Evolutionary conservation across 2,113 vertebrate species (phyloP).

Genomic region (Gambusia holbrooki): DNA sequence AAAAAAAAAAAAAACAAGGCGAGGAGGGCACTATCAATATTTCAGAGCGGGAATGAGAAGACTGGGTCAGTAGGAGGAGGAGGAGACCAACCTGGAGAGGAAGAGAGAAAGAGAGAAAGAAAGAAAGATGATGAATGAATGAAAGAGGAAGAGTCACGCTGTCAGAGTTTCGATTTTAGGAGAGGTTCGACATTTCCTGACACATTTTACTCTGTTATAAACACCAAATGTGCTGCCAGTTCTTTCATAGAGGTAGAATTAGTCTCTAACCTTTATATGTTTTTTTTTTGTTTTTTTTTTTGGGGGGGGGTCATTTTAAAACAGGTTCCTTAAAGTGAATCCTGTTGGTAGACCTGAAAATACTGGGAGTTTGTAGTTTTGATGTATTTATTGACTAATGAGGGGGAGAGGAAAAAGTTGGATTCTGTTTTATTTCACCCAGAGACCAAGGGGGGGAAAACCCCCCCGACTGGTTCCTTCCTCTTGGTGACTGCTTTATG

Average conservation of each 20-base stretch:
- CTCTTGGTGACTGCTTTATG: not conserved
- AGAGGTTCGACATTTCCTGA: not conserved
- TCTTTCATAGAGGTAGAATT: no score
- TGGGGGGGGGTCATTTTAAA: no score
- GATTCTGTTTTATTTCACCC: not conserved
- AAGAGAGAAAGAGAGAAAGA: not conserved
- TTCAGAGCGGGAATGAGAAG: constrained; percentile 62
- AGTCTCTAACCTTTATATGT: no score
- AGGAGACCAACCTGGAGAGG: constrained; percentile 15
- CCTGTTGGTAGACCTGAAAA: not conserved
- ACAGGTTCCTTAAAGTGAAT: no score
- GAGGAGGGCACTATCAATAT: constrained; percentile 69
- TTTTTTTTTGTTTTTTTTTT: no score
- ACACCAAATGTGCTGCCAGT: not conserved
- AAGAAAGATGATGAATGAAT: constrained; percentile 17
- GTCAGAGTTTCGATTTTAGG: not conserved
- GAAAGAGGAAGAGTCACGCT: constrained; percentile 24
- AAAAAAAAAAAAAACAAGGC: constrained; percentile 18
- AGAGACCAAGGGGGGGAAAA: not conserved
- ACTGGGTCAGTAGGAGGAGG: constrained; percentile 60
- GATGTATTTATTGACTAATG: not conserved
- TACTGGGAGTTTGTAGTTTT: not conserved
- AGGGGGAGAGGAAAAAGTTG: not conserved
- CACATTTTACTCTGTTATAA: not conserved
- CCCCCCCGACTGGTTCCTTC: not conserved